Evolutionary conservation across 2,888 invertebrate genomes (phyloP), one percentile per base, ranked within the genome.

Genomic region (Chironomus tentans): DNA sequence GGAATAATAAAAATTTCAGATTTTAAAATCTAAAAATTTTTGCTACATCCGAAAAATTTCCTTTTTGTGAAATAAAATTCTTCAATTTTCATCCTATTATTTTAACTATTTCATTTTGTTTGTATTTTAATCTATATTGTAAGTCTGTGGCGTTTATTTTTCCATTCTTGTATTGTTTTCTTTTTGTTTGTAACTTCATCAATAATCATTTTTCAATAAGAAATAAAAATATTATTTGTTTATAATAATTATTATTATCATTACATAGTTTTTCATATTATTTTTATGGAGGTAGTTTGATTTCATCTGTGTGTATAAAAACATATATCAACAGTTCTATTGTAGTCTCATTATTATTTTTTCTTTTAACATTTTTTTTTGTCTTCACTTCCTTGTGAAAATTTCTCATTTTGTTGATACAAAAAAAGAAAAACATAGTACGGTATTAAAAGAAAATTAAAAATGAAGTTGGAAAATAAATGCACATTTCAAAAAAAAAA

Each of bases 301-400:
- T 76, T 76, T 68, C 65, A 65, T 65, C 69, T 76, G 76, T 76
- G 68, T 76, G 76, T 76, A 24, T 74, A 76, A 69, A 72, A 76
- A 76, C 68, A 76, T 69, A 65, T 65, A 76, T 76, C 76, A 76
- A 76, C 76, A 76, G 76, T 76, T 69, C 76, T 76, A 76, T 76
- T 76, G 76, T 76, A 71, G 65, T 75, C 68, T 73, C 46, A 38
- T 75, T 68, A 65, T 50, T 74, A 46, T 50, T 75, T 75, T 68
- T 28, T 74, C 21, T 68, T 75, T 75, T 68, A 75, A 76, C 24
- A 18, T 65, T 24, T 65, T 65, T 15, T 65, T 12, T 21, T 65
- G 6, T 28, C 4, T 38, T 65, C 22, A 24, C 18, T 13, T 24
- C 24, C 1, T 13, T 24, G 6, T 56, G 18, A 56, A 56, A 56